phyloP scores from a whole-genome alignment of 2,113 vertebrate genomes.

The Lepus americanus region DNA sequence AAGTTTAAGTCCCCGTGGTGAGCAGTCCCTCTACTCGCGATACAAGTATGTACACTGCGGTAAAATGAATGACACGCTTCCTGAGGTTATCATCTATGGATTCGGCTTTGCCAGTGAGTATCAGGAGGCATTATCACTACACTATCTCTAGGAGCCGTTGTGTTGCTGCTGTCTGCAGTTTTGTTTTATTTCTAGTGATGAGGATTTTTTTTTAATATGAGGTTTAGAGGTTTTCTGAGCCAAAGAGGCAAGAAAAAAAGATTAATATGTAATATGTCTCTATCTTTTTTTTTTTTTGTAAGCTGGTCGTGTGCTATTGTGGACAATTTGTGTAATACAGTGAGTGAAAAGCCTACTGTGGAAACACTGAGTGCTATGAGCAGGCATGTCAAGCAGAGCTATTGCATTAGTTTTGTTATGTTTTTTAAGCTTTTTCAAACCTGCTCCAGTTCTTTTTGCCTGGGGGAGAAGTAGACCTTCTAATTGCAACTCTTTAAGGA shows the following conservation, averaged over 20 bases:
- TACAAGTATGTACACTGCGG: slow-evolving; percentile 81
- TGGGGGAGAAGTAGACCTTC: not conserved
- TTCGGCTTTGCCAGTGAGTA: slow-evolving; percentile 73
- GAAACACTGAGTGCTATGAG: not conserved
- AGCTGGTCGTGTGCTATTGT: not conserved
- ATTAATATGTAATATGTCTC: not conserved
- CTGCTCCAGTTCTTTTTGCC: not conserved
- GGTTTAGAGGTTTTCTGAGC: not conserved
- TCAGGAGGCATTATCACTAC: not conserved
- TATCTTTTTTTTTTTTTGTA: not conserved
- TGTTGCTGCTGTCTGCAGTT: not conserved
- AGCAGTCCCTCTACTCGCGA: slow-evolving; percentile 79
- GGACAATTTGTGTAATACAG: not conserved
- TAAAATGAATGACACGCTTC: slow-evolving; percentile 82
- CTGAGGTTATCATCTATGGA: slow-evolving; percentile 68
- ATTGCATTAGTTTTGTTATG: not conserved
- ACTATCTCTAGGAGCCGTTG: not conserved
- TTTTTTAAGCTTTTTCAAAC: not conserved
- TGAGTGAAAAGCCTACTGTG: slow-evolving; percentile 52
- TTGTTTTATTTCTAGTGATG: slow-evolving; percentile 47
- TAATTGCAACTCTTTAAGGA: slow-evolving; percentile 9
- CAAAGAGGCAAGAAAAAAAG: not conserved
- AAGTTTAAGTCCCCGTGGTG: slow-evolving; percentile 78
- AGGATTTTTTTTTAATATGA: slow-evolving; percentile 28
- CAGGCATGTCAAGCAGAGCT: not conserved